phyloP scores from a whole-genome alignment of 2,888 invertebrate genomes.

The Palloptera scutellata region DNA sequence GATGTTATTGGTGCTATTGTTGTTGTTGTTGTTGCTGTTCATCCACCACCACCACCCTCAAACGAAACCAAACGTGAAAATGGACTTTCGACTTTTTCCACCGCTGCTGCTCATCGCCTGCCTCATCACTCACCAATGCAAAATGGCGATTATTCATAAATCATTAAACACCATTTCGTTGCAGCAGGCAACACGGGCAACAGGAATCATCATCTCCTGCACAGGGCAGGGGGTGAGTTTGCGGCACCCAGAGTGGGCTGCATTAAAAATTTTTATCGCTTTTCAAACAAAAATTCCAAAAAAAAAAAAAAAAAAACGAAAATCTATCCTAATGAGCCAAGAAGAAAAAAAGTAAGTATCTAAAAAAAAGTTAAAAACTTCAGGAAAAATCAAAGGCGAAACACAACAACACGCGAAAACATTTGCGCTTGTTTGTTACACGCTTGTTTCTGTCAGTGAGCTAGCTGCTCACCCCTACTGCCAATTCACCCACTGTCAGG shows the following conservation, averaged over 20 bases:
- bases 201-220: neutral
- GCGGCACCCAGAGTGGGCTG: neutral
- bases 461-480: slow-evolving; percentile 5
- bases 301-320: slow-evolving; percentile 39
- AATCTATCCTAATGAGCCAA: slow-evolving; percentile 57
- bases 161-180: slow-evolving; percentile 63
- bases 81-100: slow-evolving; percentile 8
- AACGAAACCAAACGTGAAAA: neutral
- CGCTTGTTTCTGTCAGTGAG: slow-evolving; percentile 35
- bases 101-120: too few species aligned
- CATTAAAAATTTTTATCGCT: slow-evolving; percentile 40
- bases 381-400: slow-evolving; percentile 52
- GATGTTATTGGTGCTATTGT: neutral
- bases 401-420: slow-evolving; percentile 35
- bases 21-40: neutral
- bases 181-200: slow-evolving; percentile 2
- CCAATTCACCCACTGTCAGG: neutral
- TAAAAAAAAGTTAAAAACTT: slow-evolving; percentile 54
- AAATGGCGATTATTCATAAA: slow-evolving; percentile 64
- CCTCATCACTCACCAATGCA: slow-evolving; percentile 48
- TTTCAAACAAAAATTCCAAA: slow-evolving; percentile 42
- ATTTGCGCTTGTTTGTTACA: slow-evolving; percentile 52
- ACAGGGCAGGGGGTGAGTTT: neutral
- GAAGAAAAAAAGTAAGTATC: slow-evolving; percentile 39
- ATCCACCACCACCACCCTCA: neutral